Conservation (phyloP, 2,797 vertebrate genomes). For the Myotis findleyi region DNA sequence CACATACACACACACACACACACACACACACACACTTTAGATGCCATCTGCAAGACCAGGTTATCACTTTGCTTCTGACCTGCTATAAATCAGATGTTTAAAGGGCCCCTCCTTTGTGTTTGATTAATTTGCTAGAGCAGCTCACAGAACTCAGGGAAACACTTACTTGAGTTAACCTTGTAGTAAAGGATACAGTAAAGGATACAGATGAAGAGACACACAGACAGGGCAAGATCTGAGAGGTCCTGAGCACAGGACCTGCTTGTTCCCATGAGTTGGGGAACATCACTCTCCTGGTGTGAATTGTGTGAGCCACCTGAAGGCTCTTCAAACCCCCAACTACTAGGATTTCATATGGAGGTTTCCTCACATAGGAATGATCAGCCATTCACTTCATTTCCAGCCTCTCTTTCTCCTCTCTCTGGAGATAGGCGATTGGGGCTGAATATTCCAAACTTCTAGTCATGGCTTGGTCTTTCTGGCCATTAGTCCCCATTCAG, state of each 20-base stretch:
- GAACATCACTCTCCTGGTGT: fast-evolving
- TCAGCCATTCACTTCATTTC: background rate
- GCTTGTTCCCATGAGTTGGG: background rate
- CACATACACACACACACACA: background rate
- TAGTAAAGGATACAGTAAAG: background rate
- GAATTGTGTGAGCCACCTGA: background rate
- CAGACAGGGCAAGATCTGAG: background rate
- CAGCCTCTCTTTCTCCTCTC: background rate
- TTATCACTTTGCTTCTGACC: background rate
- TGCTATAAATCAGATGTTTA: background rate
- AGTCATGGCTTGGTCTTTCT: background rate
- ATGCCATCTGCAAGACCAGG: background rate
- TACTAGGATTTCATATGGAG: background rate
- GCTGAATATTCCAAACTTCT: background rate
- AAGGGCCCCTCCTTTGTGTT: background rate
- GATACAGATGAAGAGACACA: background rate
- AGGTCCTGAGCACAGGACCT: background rate
- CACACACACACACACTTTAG: background rate
- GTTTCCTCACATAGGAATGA: background rate
- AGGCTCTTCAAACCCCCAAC: background rate
- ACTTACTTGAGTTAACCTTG: background rate
- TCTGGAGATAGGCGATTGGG: background rate
- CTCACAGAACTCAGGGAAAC: background rate
- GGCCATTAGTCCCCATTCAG: background rate
- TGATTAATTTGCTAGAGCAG: background rate